A percentile compares a stretch with the other conserved stretches of the same genome.
Evolutionary conservation across 2,797 vertebrate genomes (phyloP).

Genomic region (Lithobates pipiens): DNA sequence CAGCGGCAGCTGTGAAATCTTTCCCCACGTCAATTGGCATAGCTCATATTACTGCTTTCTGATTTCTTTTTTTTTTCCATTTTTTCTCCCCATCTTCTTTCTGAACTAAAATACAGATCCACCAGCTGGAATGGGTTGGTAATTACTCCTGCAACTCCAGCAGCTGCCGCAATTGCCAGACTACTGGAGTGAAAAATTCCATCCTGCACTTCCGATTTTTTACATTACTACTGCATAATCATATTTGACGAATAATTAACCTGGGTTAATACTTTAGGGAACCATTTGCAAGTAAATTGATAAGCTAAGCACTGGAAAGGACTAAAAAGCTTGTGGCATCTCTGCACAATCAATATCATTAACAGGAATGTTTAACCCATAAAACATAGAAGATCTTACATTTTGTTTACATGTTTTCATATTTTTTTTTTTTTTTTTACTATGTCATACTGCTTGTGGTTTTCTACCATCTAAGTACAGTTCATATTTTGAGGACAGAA

Average conservation of each 20-base stretch:
- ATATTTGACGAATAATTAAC: constrained; percentile 94
- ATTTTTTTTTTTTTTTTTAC: neutral
- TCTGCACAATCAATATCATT: constrained; percentile 54
- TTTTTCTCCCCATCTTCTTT: constrained; percentile 60
- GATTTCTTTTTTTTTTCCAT: constrained; percentile 77
- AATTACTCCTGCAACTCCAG: constrained; percentile 82
- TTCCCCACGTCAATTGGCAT: constrained; percentile 78
- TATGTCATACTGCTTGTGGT: neutral
- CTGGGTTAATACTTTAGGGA: constrained; percentile 85
- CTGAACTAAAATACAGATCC: constrained; percentile 77
- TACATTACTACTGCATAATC: constrained; percentile 88
- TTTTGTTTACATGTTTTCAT: constrained; percentile 14
- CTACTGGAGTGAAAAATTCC: constrained; percentile 91
- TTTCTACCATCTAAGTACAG: neutral
- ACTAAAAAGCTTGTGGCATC: constrained; percentile 69
- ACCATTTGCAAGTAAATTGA: constrained; percentile 87
- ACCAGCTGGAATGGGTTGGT: constrained; percentile 82
- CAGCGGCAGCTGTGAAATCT: constrained; percentile 84
- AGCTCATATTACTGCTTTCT: constrained; percentile 77
- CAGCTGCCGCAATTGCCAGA: constrained; percentile 88
- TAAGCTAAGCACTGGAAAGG: constrained; percentile 78
- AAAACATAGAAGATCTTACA: neutral
- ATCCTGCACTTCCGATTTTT: constrained; percentile 84
- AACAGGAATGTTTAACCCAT: constrained; percentile 29
- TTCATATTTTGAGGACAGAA: no score